Conservation (phyloP, 2,888 invertebrate genomes). For the Hylaea fasciaria region DNA sequence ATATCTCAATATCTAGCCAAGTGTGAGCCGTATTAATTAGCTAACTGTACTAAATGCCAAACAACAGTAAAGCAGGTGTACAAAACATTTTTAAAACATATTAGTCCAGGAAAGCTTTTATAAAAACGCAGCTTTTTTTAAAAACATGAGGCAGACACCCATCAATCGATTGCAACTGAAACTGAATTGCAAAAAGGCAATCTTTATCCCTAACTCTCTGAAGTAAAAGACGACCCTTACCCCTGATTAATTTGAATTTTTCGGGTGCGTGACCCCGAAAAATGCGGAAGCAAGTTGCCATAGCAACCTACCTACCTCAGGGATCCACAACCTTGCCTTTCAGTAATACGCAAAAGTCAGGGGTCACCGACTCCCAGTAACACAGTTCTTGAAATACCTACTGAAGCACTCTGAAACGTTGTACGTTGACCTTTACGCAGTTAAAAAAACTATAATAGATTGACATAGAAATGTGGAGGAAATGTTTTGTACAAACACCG, state of each 20-base stretch:
- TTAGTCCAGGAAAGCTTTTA: too few relatives aligned
- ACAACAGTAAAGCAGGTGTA: too few relatives aligned
- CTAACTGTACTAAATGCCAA: too few relatives aligned
- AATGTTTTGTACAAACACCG: constrained; percentile 20
- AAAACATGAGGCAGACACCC: too few relatives aligned
- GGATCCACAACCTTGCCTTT: constrained; percentile 32
- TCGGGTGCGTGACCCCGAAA: constrained; percentile 3
- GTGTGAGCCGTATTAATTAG: too few relatives aligned
- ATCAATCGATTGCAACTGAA: too few relatives aligned
- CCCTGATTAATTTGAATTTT: neutral
- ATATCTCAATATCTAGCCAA: too few relatives aligned
- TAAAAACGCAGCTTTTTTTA: too few relatives aligned
- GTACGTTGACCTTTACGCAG: constrained; percentile 37
- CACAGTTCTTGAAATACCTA: constrained; percentile 45
- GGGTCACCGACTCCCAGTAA: constrained; percentile 46
- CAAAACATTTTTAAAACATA: too few relatives aligned
- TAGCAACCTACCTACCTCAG: constrained; percentile 37
- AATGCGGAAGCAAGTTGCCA: constrained; percentile 36
- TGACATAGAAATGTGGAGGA: constrained; percentile 19
- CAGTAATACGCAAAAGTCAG: constrained; percentile 36
- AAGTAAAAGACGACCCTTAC: neutral
- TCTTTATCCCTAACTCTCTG: neutral
- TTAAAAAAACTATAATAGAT: constrained; percentile 19
- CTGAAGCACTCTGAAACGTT: constrained; percentile 43
- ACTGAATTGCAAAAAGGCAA: neutral